Evolutionary conservation across 2,888 invertebrate genomes (phyloP).

Genomic region (Ophioninae sp.): DNA sequence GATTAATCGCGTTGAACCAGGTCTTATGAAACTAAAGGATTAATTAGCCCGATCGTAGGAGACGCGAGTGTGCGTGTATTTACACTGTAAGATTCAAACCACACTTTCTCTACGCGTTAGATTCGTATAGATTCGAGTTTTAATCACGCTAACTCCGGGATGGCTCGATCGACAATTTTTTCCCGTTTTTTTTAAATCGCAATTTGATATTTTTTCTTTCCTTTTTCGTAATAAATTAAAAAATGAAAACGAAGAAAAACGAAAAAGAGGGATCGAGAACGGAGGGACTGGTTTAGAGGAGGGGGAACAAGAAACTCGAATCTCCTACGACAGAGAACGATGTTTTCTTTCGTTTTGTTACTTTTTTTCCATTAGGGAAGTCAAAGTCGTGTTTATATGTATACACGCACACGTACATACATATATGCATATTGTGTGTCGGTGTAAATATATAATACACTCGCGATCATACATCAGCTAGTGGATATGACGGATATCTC

Average conservation of each 20-base stretch:
- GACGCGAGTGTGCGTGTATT: conserved; percentile 49
- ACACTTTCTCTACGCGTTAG: conserved; percentile 8
- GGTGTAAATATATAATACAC: conserved; percentile 8
- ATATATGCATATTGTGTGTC: not conserved
- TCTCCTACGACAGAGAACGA: conserved; percentile 17
- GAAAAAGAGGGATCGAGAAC: not conserved
- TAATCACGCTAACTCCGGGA: too few relatives aligned
- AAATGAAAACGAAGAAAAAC: conserved; percentile 28
- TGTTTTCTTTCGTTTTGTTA: not conserved
- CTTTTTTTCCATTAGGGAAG: conserved; percentile 35
- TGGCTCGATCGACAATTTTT: too few relatives aligned
- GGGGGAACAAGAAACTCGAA: conserved; percentile 21
- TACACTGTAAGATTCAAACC: conserved; percentile 40
- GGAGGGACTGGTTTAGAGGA: not conserved
- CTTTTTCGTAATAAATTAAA: conserved; percentile 38
- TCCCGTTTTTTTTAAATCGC: not conserved
- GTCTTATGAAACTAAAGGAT: conserved; percentile 33
- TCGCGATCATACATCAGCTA: not conserved
- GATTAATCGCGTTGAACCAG: conserved; percentile 17
- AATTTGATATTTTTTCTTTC: not conserved
- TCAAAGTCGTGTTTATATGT: conserved; percentile 37
- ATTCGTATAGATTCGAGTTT: conserved; percentile 50
- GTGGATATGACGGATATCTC: conserved; percentile 46
- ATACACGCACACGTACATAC: conserved; percentile 1
- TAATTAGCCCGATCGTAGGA: conserved; percentile 40